These are phyloP conservation scores for Drosophila mimetica DNA, from an alignment of 2,888 invertebrate genomes.

Conservation along the genomic window DNA sequence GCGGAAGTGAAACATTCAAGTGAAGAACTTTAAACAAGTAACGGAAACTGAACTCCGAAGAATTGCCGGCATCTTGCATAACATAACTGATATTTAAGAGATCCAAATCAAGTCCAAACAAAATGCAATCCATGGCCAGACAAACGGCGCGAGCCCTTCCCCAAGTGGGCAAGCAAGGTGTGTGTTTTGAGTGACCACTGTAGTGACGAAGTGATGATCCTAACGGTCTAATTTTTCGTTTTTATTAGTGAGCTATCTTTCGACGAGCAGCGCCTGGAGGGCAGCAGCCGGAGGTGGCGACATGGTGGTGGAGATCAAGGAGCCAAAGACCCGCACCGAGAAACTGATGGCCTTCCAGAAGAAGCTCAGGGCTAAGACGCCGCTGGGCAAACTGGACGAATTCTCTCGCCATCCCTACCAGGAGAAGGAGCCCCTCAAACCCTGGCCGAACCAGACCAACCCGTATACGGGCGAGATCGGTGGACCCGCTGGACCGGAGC, in stretches of 20 bases:
- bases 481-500: slow-evolving; percentile 98
- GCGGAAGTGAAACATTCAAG: neutral
- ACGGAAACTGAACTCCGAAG: neutral
- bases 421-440: slow-evolving; percentile 92
- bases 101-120: slow-evolving; percentile 17
- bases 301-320: slow-evolving; percentile 65
- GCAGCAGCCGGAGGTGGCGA: slow-evolving; percentile 41
- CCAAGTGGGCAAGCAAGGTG: slow-evolving; percentile 77
- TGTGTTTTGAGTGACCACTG: slow-evolving; percentile 33
- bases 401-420: slow-evolving; percentile 89
- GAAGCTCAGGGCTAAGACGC: slow-evolving; percentile 89
- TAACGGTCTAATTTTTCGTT: neutral
- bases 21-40: slow-evolving; percentile 5
- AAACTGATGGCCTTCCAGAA: slow-evolving; percentile 89
- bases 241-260: slow-evolving; percentile 56
- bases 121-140: slow-evolving; percentile 72
- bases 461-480: slow-evolving; percentile 97
- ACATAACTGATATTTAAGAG: slow-evolving; percentile 22
- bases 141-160: slow-evolving; percentile 71
- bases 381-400: slow-evolving; percentile 91
- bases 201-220: slow-evolving; percentile 15
- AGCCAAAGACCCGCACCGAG: slow-evolving; percentile 84
- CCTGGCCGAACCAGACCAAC: slow-evolving; percentile 95
- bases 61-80: slow-evolving; percentile 35
- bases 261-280: slow-evolving; percentile 63